These are phyloP conservation scores for Ibidorhyncha struthersii DNA, from an alignment of 2,113 vertebrate species.

Conservation along the genomic window DNA sequence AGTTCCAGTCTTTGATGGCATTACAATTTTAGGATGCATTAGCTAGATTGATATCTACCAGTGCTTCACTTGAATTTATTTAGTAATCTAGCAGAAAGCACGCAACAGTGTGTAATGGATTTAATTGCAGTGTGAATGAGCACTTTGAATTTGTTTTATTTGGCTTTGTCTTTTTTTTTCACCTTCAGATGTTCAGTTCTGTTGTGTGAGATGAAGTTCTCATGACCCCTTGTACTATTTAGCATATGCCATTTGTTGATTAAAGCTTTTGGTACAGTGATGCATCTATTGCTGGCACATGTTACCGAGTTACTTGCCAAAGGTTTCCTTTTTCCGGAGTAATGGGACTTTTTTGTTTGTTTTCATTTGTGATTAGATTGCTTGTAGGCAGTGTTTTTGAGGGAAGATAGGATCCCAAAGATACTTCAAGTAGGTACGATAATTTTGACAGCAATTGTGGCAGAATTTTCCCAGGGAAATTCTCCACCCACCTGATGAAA, in stretches of 20 bases:
- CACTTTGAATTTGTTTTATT: background rate
- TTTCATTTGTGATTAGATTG: background rate
- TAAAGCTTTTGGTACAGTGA: background rate
- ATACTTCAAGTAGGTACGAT: background rate
- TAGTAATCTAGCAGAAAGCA: background rate
- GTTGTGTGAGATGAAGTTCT: background rate
- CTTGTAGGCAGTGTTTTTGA: background rate
- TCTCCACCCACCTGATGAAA: background rate
- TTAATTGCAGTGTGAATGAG: constrained; percentile 7
- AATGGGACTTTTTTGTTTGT: background rate
- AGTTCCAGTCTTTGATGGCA: background rate
- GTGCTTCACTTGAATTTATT: background rate
- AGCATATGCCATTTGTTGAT: background rate
- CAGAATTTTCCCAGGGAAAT: background rate
- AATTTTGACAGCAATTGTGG: background rate
- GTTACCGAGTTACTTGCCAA: background rate
- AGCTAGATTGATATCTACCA: background rate
- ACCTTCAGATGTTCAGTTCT: background rate
- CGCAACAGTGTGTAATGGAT: background rate
- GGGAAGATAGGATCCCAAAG: background rate
- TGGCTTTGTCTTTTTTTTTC: background rate
- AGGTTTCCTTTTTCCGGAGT: background rate
- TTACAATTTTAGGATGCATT: background rate
- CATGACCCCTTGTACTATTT: background rate
- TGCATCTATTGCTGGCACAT: background rate